A percentile compares a stretch with the other conserved stretches of the same genome.
Evolutionary conservation across 2,888 invertebrate species (phyloP).

Genomic region (Prosopocoilus inquinatus): DNA sequence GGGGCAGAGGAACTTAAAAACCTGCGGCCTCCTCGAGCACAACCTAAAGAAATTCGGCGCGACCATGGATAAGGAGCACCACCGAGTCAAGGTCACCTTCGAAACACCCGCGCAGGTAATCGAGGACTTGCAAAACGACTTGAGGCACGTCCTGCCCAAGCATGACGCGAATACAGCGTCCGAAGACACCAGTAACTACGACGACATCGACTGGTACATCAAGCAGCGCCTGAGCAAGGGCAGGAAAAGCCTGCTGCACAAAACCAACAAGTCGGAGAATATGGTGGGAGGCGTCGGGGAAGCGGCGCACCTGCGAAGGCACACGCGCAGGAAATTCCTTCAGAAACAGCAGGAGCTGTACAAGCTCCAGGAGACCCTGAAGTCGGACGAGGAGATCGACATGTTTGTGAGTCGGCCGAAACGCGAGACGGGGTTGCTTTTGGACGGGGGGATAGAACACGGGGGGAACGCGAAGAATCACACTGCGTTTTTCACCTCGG

Average conservation of each 20-base stretch:
- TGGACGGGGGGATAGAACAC: slow-evolving; percentile 74
- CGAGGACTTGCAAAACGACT: slow-evolving; percentile 23
- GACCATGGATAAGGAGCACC: slow-evolving; percentile 59
- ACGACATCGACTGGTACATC: slow-evolving; percentile 31
- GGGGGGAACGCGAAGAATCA: slow-evolving; percentile 70
- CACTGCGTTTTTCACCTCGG: slow-evolving; percentile 48
- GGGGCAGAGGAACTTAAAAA: slow-evolving; percentile 73
- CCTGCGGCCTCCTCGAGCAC: slow-evolving; percentile 74
- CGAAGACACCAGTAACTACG: slow-evolving; percentile 29
- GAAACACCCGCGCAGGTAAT: slow-evolving; percentile 58
- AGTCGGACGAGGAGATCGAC: slow-evolving; percentile 23
- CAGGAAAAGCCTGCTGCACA: not conserved
- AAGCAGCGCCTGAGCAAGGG: not conserved
- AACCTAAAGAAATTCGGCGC: slow-evolving; percentile 61
- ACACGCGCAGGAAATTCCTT: slow-evolving; percentile 19
- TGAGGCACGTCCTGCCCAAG: not conserved
- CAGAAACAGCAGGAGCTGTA: slow-evolving; percentile 24
- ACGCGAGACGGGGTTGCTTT: slow-evolving; percentile 30
- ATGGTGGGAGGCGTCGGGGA: not conserved
- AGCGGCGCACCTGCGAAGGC: slow-evolving; percentile 16
- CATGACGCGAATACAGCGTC: slow-evolving; percentile 22
- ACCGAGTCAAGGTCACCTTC: slow-evolving; percentile 55
- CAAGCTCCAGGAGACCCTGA: slow-evolving; percentile 25
- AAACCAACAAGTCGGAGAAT: not conserved
- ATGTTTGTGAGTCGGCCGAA: slow-evolving; percentile 14